Evolutionary conservation across 2,113 vertebrate species (phyloP), one percentile per base, ranked within the genome.

Genomic region (Mustela nigripes): DNA sequence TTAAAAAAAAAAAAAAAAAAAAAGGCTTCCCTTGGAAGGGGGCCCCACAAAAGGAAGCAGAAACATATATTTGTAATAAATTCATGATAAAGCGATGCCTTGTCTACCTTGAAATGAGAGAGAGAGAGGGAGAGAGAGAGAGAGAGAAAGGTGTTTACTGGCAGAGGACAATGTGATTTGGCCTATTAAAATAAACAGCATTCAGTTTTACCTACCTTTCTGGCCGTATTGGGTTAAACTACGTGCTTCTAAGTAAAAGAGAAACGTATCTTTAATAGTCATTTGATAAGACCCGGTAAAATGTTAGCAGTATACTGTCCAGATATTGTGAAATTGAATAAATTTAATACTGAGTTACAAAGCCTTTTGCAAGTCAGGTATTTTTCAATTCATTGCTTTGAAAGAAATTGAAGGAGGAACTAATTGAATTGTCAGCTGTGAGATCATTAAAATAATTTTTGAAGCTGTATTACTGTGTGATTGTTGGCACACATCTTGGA

Each of bases 391-490:
- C 80, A 84, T 94, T 84, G 80, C 95, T 80, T 97, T 90, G 96
- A 96, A 97, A 89, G 39, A 95, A 97, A 95, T 73, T 91, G 83
- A 96, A 95, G 81, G 65, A 91, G 45, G 84, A 96, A 91, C 89
- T 97, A 97, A 98, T 97, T 96, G 80, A 96, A 89, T 94, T 96
- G 94, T 97, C 94, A 97, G 56, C 91, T 93, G 24, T 62, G 39
- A 81, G 65, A 97, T 94, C 73, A 98, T 98, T 93, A 95, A 96
- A 95, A 92, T 96, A 90, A 96, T 88, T 94, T 97, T 95, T 90
- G 90, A 97, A 94, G 74, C 62, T 94, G 74, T 95, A 95, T 94
- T 97, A 33, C 78, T 81, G 5, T 94, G 92, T 65, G 71, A 85
- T 60, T 96, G 95, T 95, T 82, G 69, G 69, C 87, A 73, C 94